Conservation (phyloP, 2,797 vertebrate genomes). For the Clarias platycephalus region DNA sequence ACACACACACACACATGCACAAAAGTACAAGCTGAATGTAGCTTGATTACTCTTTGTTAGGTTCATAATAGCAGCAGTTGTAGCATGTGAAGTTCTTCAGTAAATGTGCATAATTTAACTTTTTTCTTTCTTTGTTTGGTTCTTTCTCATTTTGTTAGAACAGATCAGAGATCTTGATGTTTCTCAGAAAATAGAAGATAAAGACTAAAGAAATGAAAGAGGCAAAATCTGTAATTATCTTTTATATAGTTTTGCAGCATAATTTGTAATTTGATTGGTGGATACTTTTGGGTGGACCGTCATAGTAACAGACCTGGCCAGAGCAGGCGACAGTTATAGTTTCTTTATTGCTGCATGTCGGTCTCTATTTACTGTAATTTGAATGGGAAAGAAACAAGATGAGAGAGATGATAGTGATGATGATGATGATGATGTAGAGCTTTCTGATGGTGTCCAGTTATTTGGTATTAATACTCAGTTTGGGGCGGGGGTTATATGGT, state of each 20-base stretch:
- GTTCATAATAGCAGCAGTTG: slow-evolving; percentile 39
- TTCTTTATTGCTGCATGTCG: not conserved
- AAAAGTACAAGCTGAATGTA: slow-evolving; percentile 48
- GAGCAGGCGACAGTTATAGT: not conserved
- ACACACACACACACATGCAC: not conserved
- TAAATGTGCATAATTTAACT: slow-evolving; percentile 26
- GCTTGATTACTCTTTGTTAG: slow-evolving; percentile 55
- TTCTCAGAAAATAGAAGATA: not conserved
- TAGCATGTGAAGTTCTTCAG: slow-evolving; percentile 38
- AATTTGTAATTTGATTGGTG: not conserved
- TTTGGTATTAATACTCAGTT: slow-evolving; percentile 14
- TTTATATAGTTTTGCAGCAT: not conserved
- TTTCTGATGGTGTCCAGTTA: not conserved
- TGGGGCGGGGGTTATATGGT: no score
- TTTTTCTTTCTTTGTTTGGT: not conserved
- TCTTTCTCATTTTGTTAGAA: slow-evolving; percentile 12
- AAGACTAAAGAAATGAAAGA: not conserved
- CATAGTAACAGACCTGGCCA: not conserved
- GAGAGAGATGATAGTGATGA: not conserved
- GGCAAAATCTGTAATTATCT: not conserved
- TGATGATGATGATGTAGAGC: not conserved
- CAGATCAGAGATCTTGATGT: slow-evolving; percentile 13
- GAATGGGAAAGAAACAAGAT: not conserved
- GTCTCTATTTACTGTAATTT: not conserved
- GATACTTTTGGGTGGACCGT: not conserved